Conservation (phyloP, 2,888 invertebrate genomes). For the Hirtodrosophila histrioides region DNA sequence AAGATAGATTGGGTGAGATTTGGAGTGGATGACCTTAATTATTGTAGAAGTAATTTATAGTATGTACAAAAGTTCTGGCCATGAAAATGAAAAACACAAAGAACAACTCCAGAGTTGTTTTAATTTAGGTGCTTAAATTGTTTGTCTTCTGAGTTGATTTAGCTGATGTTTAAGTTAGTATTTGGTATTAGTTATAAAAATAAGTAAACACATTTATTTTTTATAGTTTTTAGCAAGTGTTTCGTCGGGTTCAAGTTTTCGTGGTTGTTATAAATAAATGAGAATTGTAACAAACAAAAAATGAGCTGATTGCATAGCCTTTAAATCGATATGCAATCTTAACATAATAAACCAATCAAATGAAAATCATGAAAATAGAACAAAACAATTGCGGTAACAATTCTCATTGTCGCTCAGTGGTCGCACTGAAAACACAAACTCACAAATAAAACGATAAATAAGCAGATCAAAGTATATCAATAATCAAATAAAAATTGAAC, state of each 20-base stretch:
- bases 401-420: slow-evolving; percentile 47
- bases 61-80: slow-evolving; percentile 71
- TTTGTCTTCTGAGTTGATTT: slow-evolving; percentile 34
- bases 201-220: slow-evolving; percentile 47
- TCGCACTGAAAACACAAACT: slow-evolving; percentile 55
- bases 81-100: slow-evolving; percentile 44
- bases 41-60: slow-evolving; percentile 12
- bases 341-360: slow-evolving; percentile 23
- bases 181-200: slow-evolving; percentile 33
- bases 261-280: slow-evolving; percentile 60
- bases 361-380: slow-evolving; percentile 28
- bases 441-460: slow-evolving; percentile 37
- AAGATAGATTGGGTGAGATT: slow-evolving; percentile 28
- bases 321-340: slow-evolving; percentile 25
- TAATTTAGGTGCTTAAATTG: slow-evolving; percentile 47
- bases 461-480: slow-evolving; percentile 46
- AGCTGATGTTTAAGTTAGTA: slow-evolving; percentile 33
- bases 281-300: slow-evolving; percentile 45
- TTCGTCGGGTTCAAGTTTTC: slow-evolving; percentile 85
- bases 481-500: slow-evolving; percentile 84
- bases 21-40: slow-evolving; percentile 34
- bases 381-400: slow-evolving; percentile 27
- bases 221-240: slow-evolving; percentile 80
- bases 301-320: slow-evolving; percentile 21
- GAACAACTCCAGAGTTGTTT: slow-evolving; percentile 32